Evolutionary conservation across 2,113 vertebrate species (phyloP).

Genomic region (Rhinogobius similis): DNA sequence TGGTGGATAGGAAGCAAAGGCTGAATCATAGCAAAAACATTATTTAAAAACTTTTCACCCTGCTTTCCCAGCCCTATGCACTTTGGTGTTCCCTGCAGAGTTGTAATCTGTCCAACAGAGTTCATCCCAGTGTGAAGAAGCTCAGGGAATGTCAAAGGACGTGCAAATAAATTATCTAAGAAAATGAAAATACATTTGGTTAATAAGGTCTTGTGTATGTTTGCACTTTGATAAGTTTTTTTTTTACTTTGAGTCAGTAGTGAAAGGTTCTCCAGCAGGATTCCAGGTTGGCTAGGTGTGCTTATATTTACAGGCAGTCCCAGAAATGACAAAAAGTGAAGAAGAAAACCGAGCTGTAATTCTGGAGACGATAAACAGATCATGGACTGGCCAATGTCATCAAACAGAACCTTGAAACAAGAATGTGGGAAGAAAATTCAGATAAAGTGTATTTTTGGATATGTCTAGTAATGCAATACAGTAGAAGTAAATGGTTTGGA

Average conservation of each 20-base stretch:
- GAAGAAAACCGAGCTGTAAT: slow-evolving; percentile 79
- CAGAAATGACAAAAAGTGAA: slow-evolving; percentile 87
- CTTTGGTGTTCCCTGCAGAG: slow-evolving; percentile 65
- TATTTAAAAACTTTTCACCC: slow-evolving; percentile 88
- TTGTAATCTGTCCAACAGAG: slow-evolving; percentile 83
- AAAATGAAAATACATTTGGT: neutral
- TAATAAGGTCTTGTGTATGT: neutral
- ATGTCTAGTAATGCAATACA: neutral
- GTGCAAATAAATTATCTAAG: slow-evolving; percentile 62
- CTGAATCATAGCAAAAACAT: slow-evolving; percentile 79
- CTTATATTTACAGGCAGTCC: slow-evolving; percentile 80
- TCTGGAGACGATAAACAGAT: slow-evolving; percentile 79
- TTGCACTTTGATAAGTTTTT: neutral
- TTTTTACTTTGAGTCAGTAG: slow-evolving; percentile 77
- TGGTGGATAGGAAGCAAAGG: slow-evolving; percentile 78
- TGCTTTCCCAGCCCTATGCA: slow-evolving; percentile 81
- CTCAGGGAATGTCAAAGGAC: slow-evolving; percentile 76
- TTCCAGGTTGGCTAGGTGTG: slow-evolving; percentile 70
- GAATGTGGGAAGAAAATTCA: slow-evolving; percentile 3
- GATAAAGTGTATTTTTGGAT: neutral
- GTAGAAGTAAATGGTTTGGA: neutral
- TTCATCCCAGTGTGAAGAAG: slow-evolving; percentile 75
- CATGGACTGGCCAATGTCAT: slow-evolving; percentile 90
- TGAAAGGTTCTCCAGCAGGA: slow-evolving; percentile 84
- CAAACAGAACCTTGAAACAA: slow-evolving; percentile 87